phyloP scores from a whole-genome alignment of 1,140 invertebrate genomes.

The Drosophila grimshawi region DNA sequence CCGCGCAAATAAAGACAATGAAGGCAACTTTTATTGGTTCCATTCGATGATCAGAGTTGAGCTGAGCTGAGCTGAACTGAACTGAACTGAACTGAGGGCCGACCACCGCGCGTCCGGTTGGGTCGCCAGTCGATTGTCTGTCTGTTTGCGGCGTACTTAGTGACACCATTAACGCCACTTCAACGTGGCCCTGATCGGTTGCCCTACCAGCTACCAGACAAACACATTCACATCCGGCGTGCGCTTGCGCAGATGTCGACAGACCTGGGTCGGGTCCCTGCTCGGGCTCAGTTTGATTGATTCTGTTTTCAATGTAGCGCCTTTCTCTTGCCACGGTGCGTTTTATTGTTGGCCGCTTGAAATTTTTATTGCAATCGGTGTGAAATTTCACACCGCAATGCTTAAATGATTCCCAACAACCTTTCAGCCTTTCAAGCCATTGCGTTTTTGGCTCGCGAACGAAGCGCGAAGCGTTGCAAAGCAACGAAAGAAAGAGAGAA shows the following conservation, averaged over 20 bases:
- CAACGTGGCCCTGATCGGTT: conserved; percentile 31
- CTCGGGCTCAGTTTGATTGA: conserved; percentile 70
- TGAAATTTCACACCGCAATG: conserved; percentile 84
- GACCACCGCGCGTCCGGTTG: conserved; percentile 44
- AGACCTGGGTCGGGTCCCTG: conserved; percentile 24
- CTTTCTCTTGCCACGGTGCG: conserved; percentile 60
- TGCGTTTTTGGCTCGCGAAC: conserved; percentile 51
- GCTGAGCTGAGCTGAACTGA: not conserved
- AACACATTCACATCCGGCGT: conserved; percentile 77
- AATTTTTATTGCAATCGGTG: conserved; percentile 83
- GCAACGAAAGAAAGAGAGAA: not conserved
- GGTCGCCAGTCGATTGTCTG: conserved; percentile 7
- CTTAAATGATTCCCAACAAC: conserved; percentile 76
- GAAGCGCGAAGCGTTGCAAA: conserved; percentile 16
- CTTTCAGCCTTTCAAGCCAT: conserved; percentile 9
- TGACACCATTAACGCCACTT: conserved; percentile 77
- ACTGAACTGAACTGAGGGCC: conserved; percentile 25
- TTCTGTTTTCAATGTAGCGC: conserved; percentile 73
- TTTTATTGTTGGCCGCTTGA: conserved; percentile 64
- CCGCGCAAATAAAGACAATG: conserved; percentile 81
- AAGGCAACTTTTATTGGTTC: conserved; percentile 84
- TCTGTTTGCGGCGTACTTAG: conserved; percentile 77
- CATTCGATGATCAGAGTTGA: conserved; percentile 79
- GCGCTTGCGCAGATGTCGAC: conserved; percentile 69
- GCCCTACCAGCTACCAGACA: conserved; percentile 18